phyloP scores from a whole-genome alignment of 2,113 vertebrate species.

The Willisornis vidua region DNA sequence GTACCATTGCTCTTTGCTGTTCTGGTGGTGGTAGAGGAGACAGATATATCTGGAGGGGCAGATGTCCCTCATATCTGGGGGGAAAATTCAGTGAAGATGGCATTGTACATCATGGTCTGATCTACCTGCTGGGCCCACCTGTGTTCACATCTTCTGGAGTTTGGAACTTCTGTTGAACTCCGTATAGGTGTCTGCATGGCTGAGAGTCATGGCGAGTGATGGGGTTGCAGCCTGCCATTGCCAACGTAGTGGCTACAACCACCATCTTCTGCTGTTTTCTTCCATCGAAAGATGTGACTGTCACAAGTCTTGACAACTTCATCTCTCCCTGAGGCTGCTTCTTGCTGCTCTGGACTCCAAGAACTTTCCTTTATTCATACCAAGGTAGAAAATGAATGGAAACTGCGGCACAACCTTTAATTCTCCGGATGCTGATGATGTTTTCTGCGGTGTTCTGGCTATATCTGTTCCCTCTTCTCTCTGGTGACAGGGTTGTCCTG shows the following conservation, averaged over 20 bases:
- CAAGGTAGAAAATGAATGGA: background rate
- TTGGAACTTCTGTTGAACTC: background rate
- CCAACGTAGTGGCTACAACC: background rate
- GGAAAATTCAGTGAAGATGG: background rate
- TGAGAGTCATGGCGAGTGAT: fast-evolving
- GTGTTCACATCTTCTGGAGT: background rate
- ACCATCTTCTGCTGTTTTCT: background rate
- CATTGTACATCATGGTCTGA: background rate
- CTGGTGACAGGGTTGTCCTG: background rate
- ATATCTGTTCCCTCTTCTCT: background rate
- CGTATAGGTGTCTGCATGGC: background rate
- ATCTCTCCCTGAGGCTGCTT: background rate
- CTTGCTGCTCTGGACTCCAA: background rate
- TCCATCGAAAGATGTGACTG: background rate
- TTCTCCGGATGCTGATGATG: background rate
- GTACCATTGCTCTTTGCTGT: background rate
- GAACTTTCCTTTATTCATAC: background rate
- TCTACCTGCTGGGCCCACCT: background rate
- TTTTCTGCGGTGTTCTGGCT: background rate
- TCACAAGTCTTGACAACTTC: background rate
- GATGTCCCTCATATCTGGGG: background rate
- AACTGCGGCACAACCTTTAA: background rate
- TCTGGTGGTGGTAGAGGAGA: background rate
- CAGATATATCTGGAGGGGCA: background rate
- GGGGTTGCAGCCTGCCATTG: background rate